These are phyloP conservation scores for Physella acuta DNA, from an alignment of 1,140 invertebrate genomes.

Conservation along the genomic window DNA sequence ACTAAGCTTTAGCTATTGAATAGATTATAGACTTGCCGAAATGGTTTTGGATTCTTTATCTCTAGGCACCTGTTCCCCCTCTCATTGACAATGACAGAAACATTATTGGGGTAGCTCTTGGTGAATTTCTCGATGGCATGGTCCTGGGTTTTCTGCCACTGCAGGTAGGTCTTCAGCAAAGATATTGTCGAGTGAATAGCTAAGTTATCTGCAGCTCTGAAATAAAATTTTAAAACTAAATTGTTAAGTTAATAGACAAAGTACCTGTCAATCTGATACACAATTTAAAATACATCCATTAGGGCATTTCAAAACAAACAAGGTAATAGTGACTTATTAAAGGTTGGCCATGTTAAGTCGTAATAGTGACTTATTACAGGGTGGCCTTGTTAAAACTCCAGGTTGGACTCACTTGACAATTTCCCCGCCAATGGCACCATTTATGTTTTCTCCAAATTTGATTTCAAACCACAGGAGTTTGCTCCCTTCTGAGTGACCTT, in stretches of 20 bases:
- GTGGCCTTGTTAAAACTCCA: background rate
- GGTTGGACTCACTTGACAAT: background rate
- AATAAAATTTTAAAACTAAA: no score
- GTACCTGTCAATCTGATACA: no score
- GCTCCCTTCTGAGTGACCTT: background rate
- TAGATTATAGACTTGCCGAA: background rate
- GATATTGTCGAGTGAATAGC: conserved; percentile 10
- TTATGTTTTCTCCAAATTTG: conserved; percentile 1
- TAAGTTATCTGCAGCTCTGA: conserved; percentile 2
- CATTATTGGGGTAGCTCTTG: conserved; percentile 3
- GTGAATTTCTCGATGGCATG: background rate
- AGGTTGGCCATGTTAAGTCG: no score
- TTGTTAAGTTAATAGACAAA: no score
- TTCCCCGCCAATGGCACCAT: background rate
- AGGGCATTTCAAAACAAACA: no score
- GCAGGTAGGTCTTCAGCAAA: conserved; percentile 8
- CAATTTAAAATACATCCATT: no score
- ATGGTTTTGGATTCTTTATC: background rate
- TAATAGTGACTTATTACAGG: background rate
- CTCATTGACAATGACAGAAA: background rate
- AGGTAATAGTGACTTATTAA: no score
- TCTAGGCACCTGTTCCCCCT: background rate
- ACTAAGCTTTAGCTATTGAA: background rate
- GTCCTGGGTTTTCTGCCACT: background rate
- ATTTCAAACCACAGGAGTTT: conserved; percentile 12